Conservation (phyloP, 2,797 vertebrate species). For the Parambassis ranga region DNA sequence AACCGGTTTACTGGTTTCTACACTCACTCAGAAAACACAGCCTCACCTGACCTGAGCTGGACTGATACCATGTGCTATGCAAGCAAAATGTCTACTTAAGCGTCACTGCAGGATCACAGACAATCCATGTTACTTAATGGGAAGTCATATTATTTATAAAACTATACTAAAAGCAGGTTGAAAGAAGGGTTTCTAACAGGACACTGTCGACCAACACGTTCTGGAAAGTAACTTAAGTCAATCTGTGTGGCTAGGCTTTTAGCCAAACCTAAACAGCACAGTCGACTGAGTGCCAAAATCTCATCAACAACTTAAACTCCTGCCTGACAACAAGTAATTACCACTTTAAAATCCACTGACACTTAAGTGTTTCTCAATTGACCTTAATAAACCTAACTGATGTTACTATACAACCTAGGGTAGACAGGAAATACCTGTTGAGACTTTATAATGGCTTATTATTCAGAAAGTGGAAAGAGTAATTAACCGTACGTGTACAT, state of each 20-base stretch:
- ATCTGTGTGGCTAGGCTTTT: neutral
- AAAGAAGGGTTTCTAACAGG: neutral
- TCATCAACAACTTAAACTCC: conserved; percentile 3
- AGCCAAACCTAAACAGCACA: neutral
- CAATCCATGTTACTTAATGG: no score
- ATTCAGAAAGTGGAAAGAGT: neutral
- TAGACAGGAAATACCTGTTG: neutral
- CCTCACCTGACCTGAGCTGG: conserved; percentile 8
- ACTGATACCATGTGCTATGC: neutral
- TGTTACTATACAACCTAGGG: neutral
- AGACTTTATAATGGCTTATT: no score
- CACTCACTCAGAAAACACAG: neutral
- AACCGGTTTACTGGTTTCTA: conserved; percentile 33
- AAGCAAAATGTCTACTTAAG: neutral
- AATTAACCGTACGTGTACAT: neutral
- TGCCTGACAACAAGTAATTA: conserved; percentile 3
- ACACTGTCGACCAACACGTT: neutral
- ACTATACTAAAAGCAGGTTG: no score
- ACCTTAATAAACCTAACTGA: neutral
- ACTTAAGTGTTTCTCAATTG: neutral
- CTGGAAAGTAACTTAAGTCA: neutral
- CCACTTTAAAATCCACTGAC: neutral
- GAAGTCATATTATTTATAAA: no score
- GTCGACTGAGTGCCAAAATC: neutral
- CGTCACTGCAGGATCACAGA: neutral